Evolutionary conservation across 2,888 invertebrate genomes (phyloP), one percentile per base, ranked within the genome.

Genomic region (Lithosia quadra): DNA sequence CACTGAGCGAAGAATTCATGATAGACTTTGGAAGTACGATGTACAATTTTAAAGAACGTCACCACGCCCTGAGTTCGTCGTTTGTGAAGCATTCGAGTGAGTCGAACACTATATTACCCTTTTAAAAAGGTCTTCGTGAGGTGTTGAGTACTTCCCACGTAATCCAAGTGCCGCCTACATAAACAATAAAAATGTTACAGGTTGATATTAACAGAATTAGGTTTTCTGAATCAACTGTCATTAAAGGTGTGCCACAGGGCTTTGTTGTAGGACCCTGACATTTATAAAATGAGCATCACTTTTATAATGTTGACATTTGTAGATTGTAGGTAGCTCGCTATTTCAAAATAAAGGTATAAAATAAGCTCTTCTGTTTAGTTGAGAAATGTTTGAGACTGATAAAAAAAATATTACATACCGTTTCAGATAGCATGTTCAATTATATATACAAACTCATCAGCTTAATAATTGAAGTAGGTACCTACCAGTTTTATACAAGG

Each of bases 151-250:
- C 43, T 18, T 18, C 18, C 15, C 18, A 18, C 43, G 43, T 43
- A 43, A 3, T 43, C 0, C 49, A n/a, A n/a, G n/a, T 9, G n/a
- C 18, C 49, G n/a, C 49, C 49, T 49, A n/a, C 49, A 5, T 49
- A n/a, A n/a, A n/a, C 2, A 43, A 49, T 49, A n/a, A n/a, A 49
- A 49, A 49, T 49, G 49, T 49, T 49, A 49, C n/a, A n/a, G n/a
- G n/a, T 49, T 49, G n/a, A 5, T 49, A 49, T 49, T n/a, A n/a
- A 49, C 49, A 49, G 49, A 49, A 49, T 49, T n/a, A 49, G 49
- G n/a, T 49, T 49, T 49, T 49, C 49, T 49, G 49, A n/a, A 49
- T 49, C 49, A n/a, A 9, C 49, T 49, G 49, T n/a, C 49, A 9
- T n/a, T n/a, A 15, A 7, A 43, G 49, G 49, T 8, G 49, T 49